phyloP scores from a whole-genome alignment of 2,113 vertebrate species.

The Equus przewalskii region DNA sequence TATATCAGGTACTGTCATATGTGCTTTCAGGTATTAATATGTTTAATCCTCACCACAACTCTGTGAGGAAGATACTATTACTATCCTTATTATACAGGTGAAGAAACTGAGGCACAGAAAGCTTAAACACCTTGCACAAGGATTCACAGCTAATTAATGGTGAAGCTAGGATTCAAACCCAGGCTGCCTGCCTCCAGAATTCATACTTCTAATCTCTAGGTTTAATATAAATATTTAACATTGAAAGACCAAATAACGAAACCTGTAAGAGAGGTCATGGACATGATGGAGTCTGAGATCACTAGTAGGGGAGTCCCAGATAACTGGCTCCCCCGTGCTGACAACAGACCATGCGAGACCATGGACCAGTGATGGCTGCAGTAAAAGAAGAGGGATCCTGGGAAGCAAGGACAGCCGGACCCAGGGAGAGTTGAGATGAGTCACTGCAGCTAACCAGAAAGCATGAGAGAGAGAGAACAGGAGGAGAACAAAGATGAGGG shows the following conservation, averaged over 20 bases:
- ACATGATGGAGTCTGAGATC: neutral
- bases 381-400: too few species aligned
- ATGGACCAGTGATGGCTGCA: accelerated
- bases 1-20: accelerated
- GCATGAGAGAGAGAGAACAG: neutral
- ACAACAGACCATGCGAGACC: neutral
- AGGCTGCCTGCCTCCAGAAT: neutral
- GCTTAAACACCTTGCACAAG: neutral
- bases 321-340: accelerated
- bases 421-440: neutral
- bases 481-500: neutral
- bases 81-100: neutral
- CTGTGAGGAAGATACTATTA: neutral
- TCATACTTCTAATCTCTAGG: neutral
- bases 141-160: neutral
- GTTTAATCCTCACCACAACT: neutral
- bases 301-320: neutral
- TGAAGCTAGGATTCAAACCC: neutral
- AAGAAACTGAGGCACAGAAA: neutral
- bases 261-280: accelerated
- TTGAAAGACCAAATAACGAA: neutral
- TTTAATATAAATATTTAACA: neutral
- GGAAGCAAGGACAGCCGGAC: neutral
- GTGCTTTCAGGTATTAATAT: neutral
- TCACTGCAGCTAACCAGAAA: neutral